phyloP scores from a whole-genome alignment of 2,797 vertebrate species.

The Falco cherrug region DNA sequence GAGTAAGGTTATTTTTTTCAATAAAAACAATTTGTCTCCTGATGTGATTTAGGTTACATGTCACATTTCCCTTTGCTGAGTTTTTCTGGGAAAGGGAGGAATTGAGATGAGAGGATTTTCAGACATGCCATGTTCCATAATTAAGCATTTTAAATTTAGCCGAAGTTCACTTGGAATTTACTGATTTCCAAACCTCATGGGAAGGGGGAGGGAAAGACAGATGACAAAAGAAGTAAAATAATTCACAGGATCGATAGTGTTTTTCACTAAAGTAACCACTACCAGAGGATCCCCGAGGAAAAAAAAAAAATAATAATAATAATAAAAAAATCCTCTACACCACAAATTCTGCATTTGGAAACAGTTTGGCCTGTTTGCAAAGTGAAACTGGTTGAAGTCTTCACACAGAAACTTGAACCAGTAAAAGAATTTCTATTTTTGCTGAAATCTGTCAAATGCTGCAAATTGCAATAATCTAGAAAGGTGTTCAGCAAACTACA shows the following conservation, averaged over 20 bases:
- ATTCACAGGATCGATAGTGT: not conserved
- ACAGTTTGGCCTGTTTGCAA: not conserved
- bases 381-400: not conserved
- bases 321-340: not conserved
- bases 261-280: slow-evolving; percentile 37
- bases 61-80: not conserved
- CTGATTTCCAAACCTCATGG: slow-evolving; percentile 12
- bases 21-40: not conserved
- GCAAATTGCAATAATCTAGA: slow-evolving; percentile 19
- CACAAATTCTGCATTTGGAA: not conserved
- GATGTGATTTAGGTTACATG: not conserved
- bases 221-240: slow-evolving; percentile 22
- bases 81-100: not conserved
- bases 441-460: not conserved
- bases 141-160: slow-evolving; percentile 17
- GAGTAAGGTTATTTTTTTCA: not conserved
- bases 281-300: not conserved
- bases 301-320: no score
- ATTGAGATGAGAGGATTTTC: not conserved
- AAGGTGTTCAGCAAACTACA: slow-evolving; percentile 11
- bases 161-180: slow-evolving; percentile 37
- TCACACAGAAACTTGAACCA: not conserved
- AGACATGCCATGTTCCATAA: not conserved
- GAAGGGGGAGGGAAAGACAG: not conserved
- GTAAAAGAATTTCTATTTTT: not conserved